Evolutionary conservation across 2,797 vertebrate genomes (phyloP), one percentile per base, ranked within the genome.

Genomic region (Anguilla obscura): DNA sequence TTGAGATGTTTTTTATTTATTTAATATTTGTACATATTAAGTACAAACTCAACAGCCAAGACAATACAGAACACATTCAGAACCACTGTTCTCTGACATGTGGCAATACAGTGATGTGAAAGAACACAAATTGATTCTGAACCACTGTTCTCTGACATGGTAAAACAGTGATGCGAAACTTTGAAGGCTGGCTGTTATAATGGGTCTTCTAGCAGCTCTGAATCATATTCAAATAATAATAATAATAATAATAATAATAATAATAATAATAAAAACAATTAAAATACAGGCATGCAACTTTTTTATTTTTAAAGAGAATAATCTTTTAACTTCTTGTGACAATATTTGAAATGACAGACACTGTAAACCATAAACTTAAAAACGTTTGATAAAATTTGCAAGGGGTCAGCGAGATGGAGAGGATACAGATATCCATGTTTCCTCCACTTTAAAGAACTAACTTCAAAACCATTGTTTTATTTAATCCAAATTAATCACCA

Each of bases 21-120:
- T 97, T 97, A 98, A 99, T 97, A 97, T 98, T 99, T 99, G 97
- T 99, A 99, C 97, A 99, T 97, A 99, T 99, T 99, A 99, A 99
- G 99, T 99, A 99, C 98, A 99, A 98, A 99, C 95, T 50, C 24
- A 82, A 98, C 97, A 99, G 97, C 96, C 98, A 97, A 96, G 97
- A 97, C 96, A 97, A 97, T 97, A 30, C 96, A 96, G 93, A 95
- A 95, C 94, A 96, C 96, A 95, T 94, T 76, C 74, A 16, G 74
- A 76, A 76, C 33, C 74, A 76, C 74, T 76, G 33, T 76, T 76
- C 74, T 82, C 8, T 16, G 27, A 82, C 16, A 24, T 45, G 40
- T 82, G 40, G 24, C 21, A 50, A n/a, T 7, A 50, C 79, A 82
- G 79, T 82, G 79, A 82, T n/a, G 21, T 48, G 79, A 82, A 82